Percentiles rank a stretch among this genome's conserved stretches.
These are phyloP conservation scores for Trachemys scripta DNA, from an alignment of 2,113 vertebrate genomes.

Conservation along the genomic window DNA sequence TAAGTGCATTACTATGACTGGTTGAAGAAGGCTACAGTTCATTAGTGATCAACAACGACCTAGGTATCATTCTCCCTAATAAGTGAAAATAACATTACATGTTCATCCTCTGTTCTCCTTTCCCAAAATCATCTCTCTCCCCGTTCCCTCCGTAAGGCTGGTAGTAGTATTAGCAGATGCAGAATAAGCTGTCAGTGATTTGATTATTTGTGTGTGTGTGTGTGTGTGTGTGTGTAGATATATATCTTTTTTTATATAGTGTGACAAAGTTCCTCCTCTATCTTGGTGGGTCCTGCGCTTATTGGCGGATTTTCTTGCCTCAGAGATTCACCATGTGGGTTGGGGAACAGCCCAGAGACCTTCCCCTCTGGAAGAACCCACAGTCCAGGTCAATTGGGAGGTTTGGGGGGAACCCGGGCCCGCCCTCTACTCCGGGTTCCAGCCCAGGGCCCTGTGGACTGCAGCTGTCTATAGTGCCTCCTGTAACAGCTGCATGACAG, in stretches of 20 bases:
- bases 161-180: neutral
- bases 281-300: too few species aligned
- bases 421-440: too few species aligned
- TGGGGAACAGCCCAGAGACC: too few species aligned
- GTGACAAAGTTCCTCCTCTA: too few species aligned
- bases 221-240: neutral
- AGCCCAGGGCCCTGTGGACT: too few species aligned
- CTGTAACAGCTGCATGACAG: too few species aligned
- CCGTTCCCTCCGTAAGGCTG: neutral
- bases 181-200: neutral
- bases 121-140: neutral
- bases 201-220: neutral
- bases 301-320: too few species aligned
- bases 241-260: neutral
- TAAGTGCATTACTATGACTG: neutral
- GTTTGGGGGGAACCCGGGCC: too few species aligned
- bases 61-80: rapidly evolving
- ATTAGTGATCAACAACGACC: neutral
- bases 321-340: too few species aligned
- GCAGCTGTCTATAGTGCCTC: too few species aligned
- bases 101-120: neutral
- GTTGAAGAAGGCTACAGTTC: neutral
- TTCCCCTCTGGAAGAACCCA: too few species aligned
- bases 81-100: neutral
- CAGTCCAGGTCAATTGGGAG: too few species aligned